Evolutionary conservation across 2,113 vertebrate species (phyloP), one percentile per base, ranked within the genome.

Genomic region (Corythaeola cristata): DNA sequence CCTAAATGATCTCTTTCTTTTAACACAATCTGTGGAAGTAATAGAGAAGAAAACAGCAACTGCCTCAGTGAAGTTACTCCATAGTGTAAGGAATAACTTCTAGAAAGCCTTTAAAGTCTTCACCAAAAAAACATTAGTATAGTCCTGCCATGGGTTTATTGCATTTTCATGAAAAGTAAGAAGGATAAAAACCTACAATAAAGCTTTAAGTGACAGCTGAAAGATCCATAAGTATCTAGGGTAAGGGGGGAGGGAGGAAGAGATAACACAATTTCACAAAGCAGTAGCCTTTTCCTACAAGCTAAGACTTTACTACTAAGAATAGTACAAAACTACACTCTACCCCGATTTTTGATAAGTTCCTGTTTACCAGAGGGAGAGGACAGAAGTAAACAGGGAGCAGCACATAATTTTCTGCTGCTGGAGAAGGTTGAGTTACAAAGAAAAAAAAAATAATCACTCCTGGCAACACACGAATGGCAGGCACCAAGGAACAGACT

Each of bases 401-500:
- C 0, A 39, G 8, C 77, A 32, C 39, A 21, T 1, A 68, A 9
- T 14, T 4, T 32, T 14, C 17, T 4, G 11, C 67, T 8, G 15
- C 30, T 32, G 15, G 12, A 30, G 20, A 32, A 30, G 20, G 15
- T 23, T 12, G 24, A 52, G 18, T 8, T 16, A 9, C 39, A 45
- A 62, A 24, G 6, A 7, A 19, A 17, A 6, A 5, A 9, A n/a
- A 41, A 8, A 15, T 18, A 84, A 18, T 2, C 45, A 15, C 52
- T 22, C 23, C 30, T 1, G 8, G 17, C 52, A 49, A 20, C 45
- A 15, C 9, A 24, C 28, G 3, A 20, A 4, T 0, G 1, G 23
- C 44, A 15, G 0, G 12, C 9, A 3, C 4, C 32, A 5, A 6
- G 50, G 13, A 15, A 8, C 6, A 11, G 37, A 5, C 10, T 6